Conservation (phyloP, 2,797 vertebrate species). For the Phylloscopus collybita region DNA sequence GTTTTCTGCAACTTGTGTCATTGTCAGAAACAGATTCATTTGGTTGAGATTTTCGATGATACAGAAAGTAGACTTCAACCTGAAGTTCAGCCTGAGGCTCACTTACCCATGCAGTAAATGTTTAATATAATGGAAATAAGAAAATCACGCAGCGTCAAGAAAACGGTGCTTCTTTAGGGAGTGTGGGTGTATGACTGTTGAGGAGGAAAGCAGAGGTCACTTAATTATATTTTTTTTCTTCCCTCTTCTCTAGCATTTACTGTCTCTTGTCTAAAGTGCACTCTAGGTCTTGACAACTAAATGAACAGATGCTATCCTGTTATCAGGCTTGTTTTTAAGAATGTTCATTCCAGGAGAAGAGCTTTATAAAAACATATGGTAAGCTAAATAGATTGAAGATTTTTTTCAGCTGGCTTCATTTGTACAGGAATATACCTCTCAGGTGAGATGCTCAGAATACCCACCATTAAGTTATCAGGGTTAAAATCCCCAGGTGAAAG, state of each 20-base stretch:
- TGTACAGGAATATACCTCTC: not conserved
- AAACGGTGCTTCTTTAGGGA: not conserved
- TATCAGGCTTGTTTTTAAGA: not conserved
- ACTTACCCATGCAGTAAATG: not conserved
- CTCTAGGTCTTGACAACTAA: slow-evolving; percentile 32
- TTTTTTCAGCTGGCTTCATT: slow-evolving; percentile 20
- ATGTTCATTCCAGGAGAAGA: slow-evolving; percentile 24
- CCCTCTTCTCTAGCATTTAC: not conserved
- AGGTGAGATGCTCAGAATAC: not conserved
- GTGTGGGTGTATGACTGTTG: not conserved
- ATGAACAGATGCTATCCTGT: slow-evolving; percentile 34
- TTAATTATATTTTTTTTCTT: slow-evolving; percentile 17
- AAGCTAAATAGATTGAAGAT: slow-evolving; percentile 19
- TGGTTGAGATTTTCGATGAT: not conserved
- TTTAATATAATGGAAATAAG: slow-evolving; percentile 18
- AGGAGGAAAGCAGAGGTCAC: slow-evolving; percentile 24
- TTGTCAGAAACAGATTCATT: not conserved
- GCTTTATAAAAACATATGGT: slow-evolving; percentile 26
- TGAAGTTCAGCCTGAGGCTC: not conserved
- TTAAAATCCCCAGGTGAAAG: not conserved
- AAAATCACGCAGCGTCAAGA: not conserved
- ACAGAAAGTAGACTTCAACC: not conserved
- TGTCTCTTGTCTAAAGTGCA: not conserved
- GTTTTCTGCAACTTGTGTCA: not conserved
- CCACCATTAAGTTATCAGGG: not conserved